Conservation (phyloP, 2,888 invertebrate species). For the Apamea epomidion region DNA sequence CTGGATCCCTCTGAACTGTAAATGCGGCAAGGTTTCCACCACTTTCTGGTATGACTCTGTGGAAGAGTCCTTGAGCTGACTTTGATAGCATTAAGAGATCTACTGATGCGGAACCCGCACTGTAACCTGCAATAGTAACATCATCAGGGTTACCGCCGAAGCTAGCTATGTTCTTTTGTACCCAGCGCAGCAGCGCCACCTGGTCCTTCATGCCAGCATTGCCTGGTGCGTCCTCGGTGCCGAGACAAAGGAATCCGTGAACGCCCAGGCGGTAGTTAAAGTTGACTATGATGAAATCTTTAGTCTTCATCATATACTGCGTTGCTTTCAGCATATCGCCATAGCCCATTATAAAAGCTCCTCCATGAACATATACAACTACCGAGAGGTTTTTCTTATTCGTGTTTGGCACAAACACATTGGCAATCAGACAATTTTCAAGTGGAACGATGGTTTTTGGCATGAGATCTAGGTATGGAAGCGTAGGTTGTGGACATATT, state of each 20-base stretch:
- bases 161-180: constrained; percentile 74
- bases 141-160: constrained; percentile 79
- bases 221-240: constrained; percentile 72
- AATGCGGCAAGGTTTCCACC: constrained; percentile 42
- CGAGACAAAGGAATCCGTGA: constrained; percentile 73
- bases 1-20: constrained; percentile 34
- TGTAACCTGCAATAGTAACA: constrained; percentile 60
- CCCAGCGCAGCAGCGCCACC: constrained; percentile 71
- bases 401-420: constrained; percentile 69
- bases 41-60: constrained; percentile 33
- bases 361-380: constrained; percentile 71
- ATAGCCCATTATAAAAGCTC: constrained; percentile 53
- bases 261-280: constrained; percentile 75
- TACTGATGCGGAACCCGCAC: constrained; percentile 32
- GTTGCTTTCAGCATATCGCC: not conserved
- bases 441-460: not conserved
- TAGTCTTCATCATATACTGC: constrained; percentile 23
- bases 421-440: constrained; percentile 69
- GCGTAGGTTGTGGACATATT: constrained; percentile 45
- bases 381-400: constrained; percentile 68
- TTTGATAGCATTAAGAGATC: constrained; percentile 35
- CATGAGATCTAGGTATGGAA: not conserved
- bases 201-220: constrained; percentile 76
- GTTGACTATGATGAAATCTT: constrained; percentile 38
- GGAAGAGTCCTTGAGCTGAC: constrained; percentile 27